Evolutionary conservation across 2,113 vertebrate species (phyloP).

Genomic region (Bettongia penicillata): DNA sequence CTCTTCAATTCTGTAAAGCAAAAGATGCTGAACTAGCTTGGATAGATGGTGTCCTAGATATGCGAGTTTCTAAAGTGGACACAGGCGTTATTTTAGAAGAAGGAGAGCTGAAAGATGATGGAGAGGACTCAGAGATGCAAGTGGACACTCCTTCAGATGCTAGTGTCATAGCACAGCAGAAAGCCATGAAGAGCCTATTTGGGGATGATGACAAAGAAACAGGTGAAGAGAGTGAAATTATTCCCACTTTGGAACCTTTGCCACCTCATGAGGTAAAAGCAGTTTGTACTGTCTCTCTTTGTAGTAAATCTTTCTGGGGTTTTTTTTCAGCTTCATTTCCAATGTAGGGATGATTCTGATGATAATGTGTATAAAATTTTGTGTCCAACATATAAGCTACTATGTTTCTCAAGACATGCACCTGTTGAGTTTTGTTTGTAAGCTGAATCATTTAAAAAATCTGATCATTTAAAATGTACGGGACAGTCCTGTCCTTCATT

Average conservation of each 20-base stretch:
- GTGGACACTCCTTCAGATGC: constrained; percentile 90
- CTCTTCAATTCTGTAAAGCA: constrained; percentile 98
- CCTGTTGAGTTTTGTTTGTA: background rate
- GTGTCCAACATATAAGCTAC: background rate
- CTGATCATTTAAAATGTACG: background rate
- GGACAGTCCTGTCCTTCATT: background rate
- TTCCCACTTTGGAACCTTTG: constrained; percentile 96
- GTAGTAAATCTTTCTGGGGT: background rate
- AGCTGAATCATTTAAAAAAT: background rate
- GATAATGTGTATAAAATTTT: background rate
- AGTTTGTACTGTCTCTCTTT: background rate
- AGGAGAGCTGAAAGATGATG: constrained; percentile 90
- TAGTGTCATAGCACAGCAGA: constrained; percentile 90
- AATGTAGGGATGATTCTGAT: background rate
- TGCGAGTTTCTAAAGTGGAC: constrained; percentile 98
- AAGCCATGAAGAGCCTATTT: constrained; percentile 95
- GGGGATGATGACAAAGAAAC: constrained; percentile 94
- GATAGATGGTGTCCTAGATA: constrained; percentile 98
- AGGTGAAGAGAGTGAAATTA: constrained; percentile 96
- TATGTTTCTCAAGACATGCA: background rate
- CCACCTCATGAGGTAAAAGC: constrained; percentile 90
- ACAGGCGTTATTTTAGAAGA: constrained; percentile 96
- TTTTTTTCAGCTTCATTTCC: background rate
- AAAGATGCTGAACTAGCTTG: constrained; percentile 97
- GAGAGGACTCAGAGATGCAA: constrained; percentile 89